Evolutionary conservation across 2,797 vertebrate species (phyloP).

Genomic region (Salmo trutta): DNA sequence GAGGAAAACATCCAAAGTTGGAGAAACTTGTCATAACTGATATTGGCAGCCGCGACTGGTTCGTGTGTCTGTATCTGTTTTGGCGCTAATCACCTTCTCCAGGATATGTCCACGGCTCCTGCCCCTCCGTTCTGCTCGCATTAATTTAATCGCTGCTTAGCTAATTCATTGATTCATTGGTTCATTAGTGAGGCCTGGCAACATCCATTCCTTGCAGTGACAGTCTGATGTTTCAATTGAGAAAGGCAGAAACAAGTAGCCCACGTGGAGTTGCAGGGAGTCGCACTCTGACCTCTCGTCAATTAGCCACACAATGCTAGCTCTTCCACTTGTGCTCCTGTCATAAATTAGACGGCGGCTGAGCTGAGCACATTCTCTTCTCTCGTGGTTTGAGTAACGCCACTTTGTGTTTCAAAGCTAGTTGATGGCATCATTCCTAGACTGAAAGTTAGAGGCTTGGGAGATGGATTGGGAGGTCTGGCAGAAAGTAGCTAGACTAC

Average conservation of each 20-base stretch:
- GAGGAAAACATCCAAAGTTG: slow-evolving; percentile 58
- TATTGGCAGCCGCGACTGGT: background rate
- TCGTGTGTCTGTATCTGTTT: slow-evolving; percentile 52
- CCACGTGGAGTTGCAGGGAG: background rate
- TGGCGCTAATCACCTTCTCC: slow-evolving; percentile 70
- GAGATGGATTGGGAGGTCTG: too few relatives aligned
- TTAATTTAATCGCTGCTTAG: slow-evolving; percentile 77
- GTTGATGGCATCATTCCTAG: background rate
- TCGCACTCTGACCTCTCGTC: background rate
- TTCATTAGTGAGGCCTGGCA: slow-evolving; percentile 80
- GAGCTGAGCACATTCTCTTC: background rate
- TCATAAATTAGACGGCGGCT: background rate
- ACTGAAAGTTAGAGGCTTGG: too few relatives aligned
- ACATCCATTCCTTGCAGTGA: slow-evolving; percentile 72
- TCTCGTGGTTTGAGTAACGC: background rate
- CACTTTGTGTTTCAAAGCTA: background rate
- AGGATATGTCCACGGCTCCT: slow-evolving; percentile 72
- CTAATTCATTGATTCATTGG: slow-evolving; percentile 80
- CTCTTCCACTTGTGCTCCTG: background rate
- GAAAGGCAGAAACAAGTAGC: slow-evolving; percentile 62
- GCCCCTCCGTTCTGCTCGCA: slow-evolving; percentile 66
- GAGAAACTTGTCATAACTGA: too few relatives aligned
- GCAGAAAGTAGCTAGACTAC: too few relatives aligned
- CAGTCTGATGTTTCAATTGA: slow-evolving; percentile 76
- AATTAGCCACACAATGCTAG: background rate